phyloP scores from a whole-genome alignment of 2,888 invertebrate genomes.

The Sinopyrophorus schimmeli region DNA sequence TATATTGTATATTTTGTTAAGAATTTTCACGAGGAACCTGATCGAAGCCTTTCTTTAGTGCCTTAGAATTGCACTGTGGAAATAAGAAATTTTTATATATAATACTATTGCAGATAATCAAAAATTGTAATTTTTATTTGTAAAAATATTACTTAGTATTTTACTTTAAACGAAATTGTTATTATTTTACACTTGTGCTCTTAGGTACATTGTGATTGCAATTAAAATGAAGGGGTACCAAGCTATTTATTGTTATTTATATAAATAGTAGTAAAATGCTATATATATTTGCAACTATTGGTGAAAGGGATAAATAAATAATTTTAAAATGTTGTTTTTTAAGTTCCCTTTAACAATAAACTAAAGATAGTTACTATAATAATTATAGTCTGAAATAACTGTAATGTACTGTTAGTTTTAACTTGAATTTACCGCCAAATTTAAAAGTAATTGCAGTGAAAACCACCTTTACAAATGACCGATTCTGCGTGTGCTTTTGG shows the following conservation, averaged over 20 bases:
- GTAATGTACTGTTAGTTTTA: no score
- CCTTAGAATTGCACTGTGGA: constrained; percentile 9
- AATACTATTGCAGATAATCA: no score
- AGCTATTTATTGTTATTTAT: constrained; percentile 38
- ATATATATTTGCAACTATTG: constrained; percentile 34
- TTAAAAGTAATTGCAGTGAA: no score
- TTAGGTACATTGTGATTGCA: constrained; percentile 26
- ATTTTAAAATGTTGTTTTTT: constrained; percentile 3
- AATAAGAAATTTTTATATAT: neutral
- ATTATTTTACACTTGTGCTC: constrained; percentile 5
- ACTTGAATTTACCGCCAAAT: no score
- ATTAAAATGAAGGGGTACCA: constrained; percentile 20
- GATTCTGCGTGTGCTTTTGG: constrained; percentile 18
- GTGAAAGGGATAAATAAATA: constrained; percentile 37
- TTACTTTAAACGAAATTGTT: constrained; percentile 7
- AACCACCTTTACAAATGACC: no score
- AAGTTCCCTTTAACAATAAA: no score
- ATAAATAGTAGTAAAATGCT: constrained; percentile 33
- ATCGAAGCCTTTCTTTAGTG: constrained; percentile 21
- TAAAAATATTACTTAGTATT: constrained; percentile 1
- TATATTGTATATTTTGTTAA: neutral
- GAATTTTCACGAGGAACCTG: no score
- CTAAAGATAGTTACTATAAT: no score
- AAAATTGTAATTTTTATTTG: no score
- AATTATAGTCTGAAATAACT: no score